Evolutionary conservation across 2,888 invertebrate genomes (phyloP).

Genomic region (Crossocerus cetratus): DNA sequence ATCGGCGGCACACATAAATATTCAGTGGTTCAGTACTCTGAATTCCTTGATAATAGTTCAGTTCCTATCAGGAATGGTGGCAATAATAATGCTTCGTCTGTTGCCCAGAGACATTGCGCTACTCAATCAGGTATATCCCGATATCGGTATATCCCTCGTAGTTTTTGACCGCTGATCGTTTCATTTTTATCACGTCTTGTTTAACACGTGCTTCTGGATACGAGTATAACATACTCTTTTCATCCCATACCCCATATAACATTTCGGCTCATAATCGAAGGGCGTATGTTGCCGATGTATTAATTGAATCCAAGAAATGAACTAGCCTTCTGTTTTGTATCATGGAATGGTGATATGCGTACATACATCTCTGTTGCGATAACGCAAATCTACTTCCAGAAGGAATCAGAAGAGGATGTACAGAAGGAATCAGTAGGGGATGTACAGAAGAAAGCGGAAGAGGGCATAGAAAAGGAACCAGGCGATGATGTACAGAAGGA

Average conservation of each 20-base stretch:
- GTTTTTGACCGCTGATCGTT: conserved; percentile 7
- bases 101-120: conserved; percentile 98
- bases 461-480: conserved; percentile 89
- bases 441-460: conserved; percentile 97
- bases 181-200: not conserved
- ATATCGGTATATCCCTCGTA: no score
- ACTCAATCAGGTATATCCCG: conserved; percentile 89
- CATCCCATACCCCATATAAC: no score
- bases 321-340: conserved; percentile 32
- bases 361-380: conserved; percentile 70
- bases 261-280: no score
- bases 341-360: conserved; percentile 52
- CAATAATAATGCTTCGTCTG: conserved; percentile 98
- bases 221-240: no score
- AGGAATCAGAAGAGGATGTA: conserved; percentile 85
- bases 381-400: conserved; percentile 77
- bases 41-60: conserved; percentile 98
- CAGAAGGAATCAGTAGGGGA: conserved; percentile 77
- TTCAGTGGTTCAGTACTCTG: conserved; percentile 99
- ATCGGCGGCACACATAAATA: conserved; percentile 98
- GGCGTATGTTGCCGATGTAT: not conserved
- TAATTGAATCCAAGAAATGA: conserved; percentile 20
- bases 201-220: not conserved
- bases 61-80: conserved; percentile 99
- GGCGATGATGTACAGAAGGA: conserved; percentile 78